A percentile compares a stretch with the other conserved stretches of the same genome.
Conservation (phyloP, 2,888 invertebrate species). For the Noctua fimbriata region DNA sequence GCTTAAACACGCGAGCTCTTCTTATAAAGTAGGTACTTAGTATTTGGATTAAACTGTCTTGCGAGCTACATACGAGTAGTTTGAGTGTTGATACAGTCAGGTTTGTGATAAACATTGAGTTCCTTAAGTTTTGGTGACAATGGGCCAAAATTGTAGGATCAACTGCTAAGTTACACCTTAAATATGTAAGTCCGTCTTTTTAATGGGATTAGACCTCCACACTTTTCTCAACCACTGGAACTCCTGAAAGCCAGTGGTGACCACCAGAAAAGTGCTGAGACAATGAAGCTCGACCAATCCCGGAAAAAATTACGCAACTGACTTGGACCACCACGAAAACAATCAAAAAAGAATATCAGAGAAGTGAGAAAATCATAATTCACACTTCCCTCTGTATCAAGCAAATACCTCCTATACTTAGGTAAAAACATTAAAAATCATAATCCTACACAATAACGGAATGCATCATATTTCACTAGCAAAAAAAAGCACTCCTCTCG, state of each 20-base stretch:
- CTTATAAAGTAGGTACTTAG: slow-evolving; percentile 1
- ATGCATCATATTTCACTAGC: background rate
- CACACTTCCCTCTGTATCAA: background rate
- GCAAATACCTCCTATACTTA: background rate
- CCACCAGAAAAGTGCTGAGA: background rate
- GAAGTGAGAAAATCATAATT: background rate
- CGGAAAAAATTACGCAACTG: background rate
- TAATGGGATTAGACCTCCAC: background rate
- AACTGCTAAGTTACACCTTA: background rate
- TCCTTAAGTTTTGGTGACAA: background rate
- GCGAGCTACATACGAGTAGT: background rate
- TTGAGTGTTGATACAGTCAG: background rate
- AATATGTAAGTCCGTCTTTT: background rate
- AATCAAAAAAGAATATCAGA: background rate
- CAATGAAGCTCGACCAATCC: background rate
- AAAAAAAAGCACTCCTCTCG: background rate
- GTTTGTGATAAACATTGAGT: background rate
- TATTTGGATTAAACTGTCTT: slow-evolving; percentile 9
- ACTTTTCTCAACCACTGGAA: background rate
- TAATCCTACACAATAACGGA: background rate
- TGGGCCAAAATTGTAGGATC: background rate
- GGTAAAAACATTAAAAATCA: background rate
- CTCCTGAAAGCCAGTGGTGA: background rate
- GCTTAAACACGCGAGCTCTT: slow-evolving; percentile 34
- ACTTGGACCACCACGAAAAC: background rate